Evolutionary conservation across 2,888 invertebrate species (phyloP).

Genomic region (Cephonodes hylas): DNA sequence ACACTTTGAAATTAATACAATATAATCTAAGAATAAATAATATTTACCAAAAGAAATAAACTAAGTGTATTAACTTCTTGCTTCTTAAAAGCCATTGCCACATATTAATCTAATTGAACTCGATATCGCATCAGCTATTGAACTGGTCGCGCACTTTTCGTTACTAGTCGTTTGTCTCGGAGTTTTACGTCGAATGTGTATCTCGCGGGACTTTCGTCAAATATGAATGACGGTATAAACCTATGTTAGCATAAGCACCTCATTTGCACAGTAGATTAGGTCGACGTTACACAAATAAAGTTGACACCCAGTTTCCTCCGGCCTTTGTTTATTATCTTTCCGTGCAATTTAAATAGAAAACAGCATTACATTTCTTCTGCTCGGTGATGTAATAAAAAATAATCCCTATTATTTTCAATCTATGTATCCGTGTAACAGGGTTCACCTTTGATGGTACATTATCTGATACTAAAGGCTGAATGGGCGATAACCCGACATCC

Average conservation of each 20-base stretch:
- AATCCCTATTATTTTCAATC: background rate
- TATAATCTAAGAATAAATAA: conserved; percentile 6
- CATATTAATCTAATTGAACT: conserved; percentile 34
- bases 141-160: conserved; percentile 33
- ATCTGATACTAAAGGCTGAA: too few species aligned
- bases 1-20: background rate
- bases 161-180: conserved; percentile 54
- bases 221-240: conserved; percentile 54
- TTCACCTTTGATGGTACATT: too few species aligned
- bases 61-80: conserved; percentile 46
- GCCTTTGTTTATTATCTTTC: conserved; percentile 28
- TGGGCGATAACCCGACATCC: too few species aligned
- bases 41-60: conserved; percentile 53
- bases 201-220: conserved; percentile 42
- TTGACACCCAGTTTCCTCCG: conserved; percentile 71
- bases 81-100: conserved; percentile 53
- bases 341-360: conserved; percentile 22
- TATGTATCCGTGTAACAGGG: background rate
- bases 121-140: conserved; percentile 23
- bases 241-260: conserved; percentile 57
- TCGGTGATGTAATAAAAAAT: background rate
- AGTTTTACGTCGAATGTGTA: conserved; percentile 55
- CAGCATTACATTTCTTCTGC: background rate
- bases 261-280: conserved; percentile 65
- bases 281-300: conserved; percentile 63